Conservation (phyloP, 2,888 invertebrate species). For the Cephus nigrinus region DNA sequence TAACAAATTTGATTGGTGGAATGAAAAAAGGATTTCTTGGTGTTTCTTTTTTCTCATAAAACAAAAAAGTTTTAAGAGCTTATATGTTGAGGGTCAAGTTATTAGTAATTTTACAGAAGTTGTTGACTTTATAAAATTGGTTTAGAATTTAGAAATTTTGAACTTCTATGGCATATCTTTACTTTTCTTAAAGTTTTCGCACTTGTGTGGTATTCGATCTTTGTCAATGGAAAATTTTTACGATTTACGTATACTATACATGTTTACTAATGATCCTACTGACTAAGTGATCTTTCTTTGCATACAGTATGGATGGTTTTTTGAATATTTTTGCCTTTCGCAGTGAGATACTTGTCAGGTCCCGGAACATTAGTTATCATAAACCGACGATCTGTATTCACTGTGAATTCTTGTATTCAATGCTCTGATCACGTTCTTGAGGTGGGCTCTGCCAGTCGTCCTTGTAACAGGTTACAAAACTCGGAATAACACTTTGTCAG, state of each 20-base stretch:
- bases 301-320: not conserved
- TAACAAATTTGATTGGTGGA: not conserved
- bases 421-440: conserved; percentile 24
- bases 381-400: conserved; percentile 42
- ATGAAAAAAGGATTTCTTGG: not conserved
- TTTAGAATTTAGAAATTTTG: no score
- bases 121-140: not conserved
- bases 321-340: not conserved
- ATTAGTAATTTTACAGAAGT: not conserved
- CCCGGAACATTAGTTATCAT: conserved; percentile 12
- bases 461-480: conserved; percentile 39
- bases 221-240: not conserved
- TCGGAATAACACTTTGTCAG: conserved; percentile 20
- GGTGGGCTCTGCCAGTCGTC: conserved; percentile 15
- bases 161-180: no score
- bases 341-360: not conserved
- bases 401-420: conserved; percentile 34
- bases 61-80: not conserved
- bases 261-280: not conserved
- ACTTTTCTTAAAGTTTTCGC: not conserved
- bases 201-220: not conserved
- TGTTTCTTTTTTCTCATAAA: not conserved
- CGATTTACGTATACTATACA: not conserved
- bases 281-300: not conserved
- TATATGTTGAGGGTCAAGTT: not conserved